Conservation (phyloP, 2,113 vertebrate genomes). For the Oplegnathus fasciatus region DNA sequence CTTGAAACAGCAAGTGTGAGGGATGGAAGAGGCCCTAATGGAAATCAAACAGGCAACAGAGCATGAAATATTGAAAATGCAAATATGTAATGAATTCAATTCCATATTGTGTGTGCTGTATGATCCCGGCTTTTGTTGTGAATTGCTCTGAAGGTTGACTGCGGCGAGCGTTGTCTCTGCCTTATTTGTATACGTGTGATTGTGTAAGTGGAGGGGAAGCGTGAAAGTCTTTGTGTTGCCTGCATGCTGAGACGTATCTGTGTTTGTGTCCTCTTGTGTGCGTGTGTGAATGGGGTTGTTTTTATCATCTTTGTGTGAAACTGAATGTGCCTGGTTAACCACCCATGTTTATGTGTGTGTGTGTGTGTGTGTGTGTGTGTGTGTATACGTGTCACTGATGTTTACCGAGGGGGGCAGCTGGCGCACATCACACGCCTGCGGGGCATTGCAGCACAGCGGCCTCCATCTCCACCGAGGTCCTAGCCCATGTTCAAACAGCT, state of each 20-base stretch:
- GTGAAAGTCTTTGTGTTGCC: slow-evolving; percentile 4
- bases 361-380: slow-evolving; percentile 26
- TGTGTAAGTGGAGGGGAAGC: slow-evolving; percentile 19
- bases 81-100: slow-evolving; percentile 68
- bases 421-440: slow-evolving; percentile 40
- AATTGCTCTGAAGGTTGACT: slow-evolving; percentile 28
- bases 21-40: slow-evolving; percentile 44
- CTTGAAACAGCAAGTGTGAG: slow-evolving; percentile 41
- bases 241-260: background rate
- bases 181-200: slow-evolving; percentile 31
- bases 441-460: slow-evolving; percentile 48
- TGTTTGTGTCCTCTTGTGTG: slow-evolving; percentile 24
- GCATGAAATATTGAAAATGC: slow-evolving; percentile 76
- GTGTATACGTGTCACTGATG: slow-evolving; percentile 48
- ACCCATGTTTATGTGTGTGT: background rate
- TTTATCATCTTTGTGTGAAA: slow-evolving; percentile 16
- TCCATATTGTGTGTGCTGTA: slow-evolving; percentile 44
- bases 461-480: slow-evolving; percentile 50
- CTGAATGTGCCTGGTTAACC: slow-evolving; percentile 17
- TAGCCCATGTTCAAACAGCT: slow-evolving; percentile 61
- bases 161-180: slow-evolving; percentile 1
- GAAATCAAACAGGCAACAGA: slow-evolving; percentile 66
- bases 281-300: slow-evolving; percentile 16
- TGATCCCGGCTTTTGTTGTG: slow-evolving; percentile 47
- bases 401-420: slow-evolving; percentile 64